Evolutionary conservation across 2,113 vertebrate genomes (phyloP), one percentile per base, ranked within the genome.

Genomic region (Clupea harengus): DNA sequence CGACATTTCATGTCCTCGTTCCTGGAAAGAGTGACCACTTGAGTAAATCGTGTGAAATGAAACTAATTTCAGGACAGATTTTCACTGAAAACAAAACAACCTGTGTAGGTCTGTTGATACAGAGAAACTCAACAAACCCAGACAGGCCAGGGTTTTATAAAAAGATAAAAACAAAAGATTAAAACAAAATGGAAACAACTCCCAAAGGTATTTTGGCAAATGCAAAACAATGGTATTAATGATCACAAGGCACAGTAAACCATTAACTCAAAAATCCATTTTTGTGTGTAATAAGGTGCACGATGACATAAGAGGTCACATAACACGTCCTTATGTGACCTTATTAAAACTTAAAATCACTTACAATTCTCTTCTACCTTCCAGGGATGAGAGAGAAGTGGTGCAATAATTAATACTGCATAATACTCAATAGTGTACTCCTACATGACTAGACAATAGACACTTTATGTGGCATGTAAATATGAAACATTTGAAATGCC

Each of bases 321-420:
- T 32, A 72, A 72, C 10, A 72, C 13, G 8, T 32, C n/a, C 64
- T 72, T 72, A 72, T 72, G 28, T 28, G 32, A 72, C 64, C 64
- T 72, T 72, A 32, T 72, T 13, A 9, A 91, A 85, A 45, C 22
- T 85, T 28, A 39, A 0, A 39, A 84, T 18, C 20, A 81, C 28
- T 50, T 84, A 92, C 90, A 92, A 94, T 92, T 91, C 89, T 88
- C 72, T 84, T 50, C 50, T 47, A 64, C 57, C 82, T 85, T 52
- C 84, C 90, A 92, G 90, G 90, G 91, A 93, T 92, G 90, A 90
- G 28, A 85, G n/a, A 85, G 15, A 32, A 28, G n/a, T 32, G 7
- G 57, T 64, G 22, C 22, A 64, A 3, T 67, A 10, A 67, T 28
- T 28, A 67, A 22, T 22, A 22, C 18, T n/a, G 2, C 20, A 22